Evolutionary conservation across 1,140 invertebrate species (phyloP).

Genomic region (Ylistrum balloti): DNA sequence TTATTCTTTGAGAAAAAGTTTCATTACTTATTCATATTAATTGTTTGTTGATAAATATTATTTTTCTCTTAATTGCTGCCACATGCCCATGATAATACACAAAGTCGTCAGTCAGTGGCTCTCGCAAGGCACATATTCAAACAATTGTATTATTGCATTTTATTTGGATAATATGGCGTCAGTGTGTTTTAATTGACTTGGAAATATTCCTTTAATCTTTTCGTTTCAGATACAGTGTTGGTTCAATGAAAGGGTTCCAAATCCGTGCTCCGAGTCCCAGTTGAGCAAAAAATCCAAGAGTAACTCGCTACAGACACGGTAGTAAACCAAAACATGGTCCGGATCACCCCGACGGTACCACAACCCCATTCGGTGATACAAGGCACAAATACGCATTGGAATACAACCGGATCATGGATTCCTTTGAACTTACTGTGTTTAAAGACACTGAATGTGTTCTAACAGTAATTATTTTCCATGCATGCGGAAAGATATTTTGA

Average conservation of each 20-base stretch:
- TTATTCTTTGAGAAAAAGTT: background rate
- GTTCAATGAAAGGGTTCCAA: constrained; percentile 38
- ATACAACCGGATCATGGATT: background rate
- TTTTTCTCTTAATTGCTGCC: constrained; percentile 23
- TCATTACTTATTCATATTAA: background rate
- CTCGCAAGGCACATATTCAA: background rate
- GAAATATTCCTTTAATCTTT: constrained; percentile 36
- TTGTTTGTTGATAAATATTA: constrained; percentile 22
- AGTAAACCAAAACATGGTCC: background rate
- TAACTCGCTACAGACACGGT: background rate
- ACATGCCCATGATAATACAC: background rate
- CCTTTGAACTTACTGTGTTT: constrained; percentile 10
- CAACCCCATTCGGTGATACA: background rate
- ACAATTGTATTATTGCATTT: constrained; percentile 20
- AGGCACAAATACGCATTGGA: background rate
- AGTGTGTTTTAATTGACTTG: background rate
- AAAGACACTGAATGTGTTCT: constrained; percentile 33
- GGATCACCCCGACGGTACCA: too few relatives aligned
- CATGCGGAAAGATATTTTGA: constrained; percentile 34
- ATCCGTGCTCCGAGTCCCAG: background rate
- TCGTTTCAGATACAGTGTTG: constrained; percentile 15
- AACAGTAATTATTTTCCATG: constrained; percentile 35
- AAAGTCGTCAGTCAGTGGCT: background rate
- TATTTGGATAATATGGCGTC: constrained; percentile 34
- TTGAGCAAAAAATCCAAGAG: background rate